These are phyloP conservation scores for Apodemus sylvaticus DNA, from an alignment of 2,113 vertebrate species.

Conservation along the genomic window DNA sequence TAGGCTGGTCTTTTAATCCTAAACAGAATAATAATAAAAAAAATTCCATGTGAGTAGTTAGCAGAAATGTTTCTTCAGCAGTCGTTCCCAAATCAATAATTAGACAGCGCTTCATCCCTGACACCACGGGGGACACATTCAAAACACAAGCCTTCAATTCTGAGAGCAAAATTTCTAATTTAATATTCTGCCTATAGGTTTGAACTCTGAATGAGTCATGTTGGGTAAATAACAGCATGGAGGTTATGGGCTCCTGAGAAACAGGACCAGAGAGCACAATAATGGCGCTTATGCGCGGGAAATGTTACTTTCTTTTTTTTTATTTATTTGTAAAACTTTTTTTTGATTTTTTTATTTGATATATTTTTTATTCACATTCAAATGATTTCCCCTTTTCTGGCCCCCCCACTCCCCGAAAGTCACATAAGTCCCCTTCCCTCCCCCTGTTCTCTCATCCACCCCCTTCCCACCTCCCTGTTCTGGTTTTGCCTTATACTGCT, in stretches of 20 bases:
- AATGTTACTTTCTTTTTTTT: slow-evolving; percentile 42
- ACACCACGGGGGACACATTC: background rate
- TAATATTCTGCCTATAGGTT: background rate
- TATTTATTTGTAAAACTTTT: too few relatives aligned
- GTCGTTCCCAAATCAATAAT: slow-evolving; percentile 26
- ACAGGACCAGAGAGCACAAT: background rate
- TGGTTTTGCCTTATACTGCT: too few relatives aligned
- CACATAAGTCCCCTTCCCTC: too few relatives aligned
- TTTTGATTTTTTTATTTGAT: too few relatives aligned
- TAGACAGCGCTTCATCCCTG: slow-evolving; percentile 29
- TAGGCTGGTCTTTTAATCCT: slow-evolving; percentile 35
- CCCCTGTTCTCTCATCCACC: too few relatives aligned
- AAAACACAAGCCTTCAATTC: background rate
- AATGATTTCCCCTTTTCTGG: too few relatives aligned
- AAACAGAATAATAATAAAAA: background rate
- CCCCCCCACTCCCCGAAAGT: too few relatives aligned
- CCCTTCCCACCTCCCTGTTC: too few relatives aligned
- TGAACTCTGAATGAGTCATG: background rate
- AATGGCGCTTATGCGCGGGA: background rate
- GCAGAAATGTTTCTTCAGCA: background rate
- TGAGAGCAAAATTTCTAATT: background rate
- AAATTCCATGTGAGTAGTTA: slow-evolving; percentile 28
- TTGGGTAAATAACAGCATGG: background rate
- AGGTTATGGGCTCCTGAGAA: background rate
- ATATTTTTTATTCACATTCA: too few relatives aligned